These are phyloP conservation scores for Amphipoea lucens DNA, from an alignment of 2,888 invertebrate genomes.

Conservation along the genomic window DNA sequence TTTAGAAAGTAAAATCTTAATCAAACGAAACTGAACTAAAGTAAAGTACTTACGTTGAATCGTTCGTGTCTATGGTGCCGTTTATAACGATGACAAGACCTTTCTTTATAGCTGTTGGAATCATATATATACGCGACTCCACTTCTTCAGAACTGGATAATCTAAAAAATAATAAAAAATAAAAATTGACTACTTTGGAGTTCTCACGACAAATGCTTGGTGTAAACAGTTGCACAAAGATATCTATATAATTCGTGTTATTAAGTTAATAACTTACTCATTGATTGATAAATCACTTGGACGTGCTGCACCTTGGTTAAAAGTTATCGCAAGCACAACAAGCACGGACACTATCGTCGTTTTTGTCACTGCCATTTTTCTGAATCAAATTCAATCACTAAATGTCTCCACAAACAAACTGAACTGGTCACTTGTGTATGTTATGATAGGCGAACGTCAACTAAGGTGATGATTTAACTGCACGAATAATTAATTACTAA, in stretches of 20 bases:
- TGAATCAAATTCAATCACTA: slow-evolving; percentile 39
- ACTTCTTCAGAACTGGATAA: slow-evolving; percentile 36
- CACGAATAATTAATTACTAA: slow-evolving; percentile 59
- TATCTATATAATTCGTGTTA: slow-evolving; percentile 4
- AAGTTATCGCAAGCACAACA: slow-evolving; percentile 67
- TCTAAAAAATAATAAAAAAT: slow-evolving; percentile 49
- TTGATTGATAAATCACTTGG: slow-evolving; percentile 51
- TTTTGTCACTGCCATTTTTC: slow-evolving; percentile 65
- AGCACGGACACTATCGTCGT: slow-evolving; percentile 60
- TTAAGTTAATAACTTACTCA: slow-evolving; percentile 53
- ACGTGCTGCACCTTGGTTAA: slow-evolving; percentile 68
- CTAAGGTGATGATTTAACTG: slow-evolving; percentile 58
- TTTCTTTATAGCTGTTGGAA: slow-evolving; percentile 58
- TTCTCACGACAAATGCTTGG: neutral
- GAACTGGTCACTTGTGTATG: slow-evolving; percentile 62
- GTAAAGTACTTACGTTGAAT: slow-evolving; percentile 62
- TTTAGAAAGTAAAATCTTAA: neutral
- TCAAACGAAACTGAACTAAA: neutral
- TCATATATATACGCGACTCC: slow-evolving; percentile 7
- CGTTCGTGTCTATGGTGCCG: slow-evolving; percentile 54
- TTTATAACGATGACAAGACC: slow-evolving; percentile 52
- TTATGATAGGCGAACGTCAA: slow-evolving; percentile 56
- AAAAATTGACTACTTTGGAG: slow-evolving; percentile 10
- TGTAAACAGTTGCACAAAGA: neutral
- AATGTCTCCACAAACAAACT: slow-evolving; percentile 53